Evolutionary conservation across 2,797 vertebrate genomes (phyloP).

Genomic region (Columba guinea): DNA sequence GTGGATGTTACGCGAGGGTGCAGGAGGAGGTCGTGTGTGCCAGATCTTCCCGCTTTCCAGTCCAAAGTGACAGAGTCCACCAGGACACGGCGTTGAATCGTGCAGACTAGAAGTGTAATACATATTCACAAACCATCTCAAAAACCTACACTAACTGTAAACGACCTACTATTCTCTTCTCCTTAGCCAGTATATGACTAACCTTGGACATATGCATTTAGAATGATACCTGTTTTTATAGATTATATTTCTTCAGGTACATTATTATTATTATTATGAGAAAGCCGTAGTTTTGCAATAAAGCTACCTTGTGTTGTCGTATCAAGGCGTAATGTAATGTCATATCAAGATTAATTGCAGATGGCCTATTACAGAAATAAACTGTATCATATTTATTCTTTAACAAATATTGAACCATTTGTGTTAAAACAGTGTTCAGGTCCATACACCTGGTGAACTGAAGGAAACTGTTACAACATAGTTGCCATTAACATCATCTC

Average conservation of each 20-base stretch:
- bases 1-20: neutral
- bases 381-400: neutral
- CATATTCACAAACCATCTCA: neutral
- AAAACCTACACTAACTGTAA: neutral
- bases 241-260: neutral
- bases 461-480: neutral
- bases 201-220: neutral
- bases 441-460: neutral
- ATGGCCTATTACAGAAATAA: neutral
- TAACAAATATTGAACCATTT: neutral
- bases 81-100: neutral
- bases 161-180: neutral
- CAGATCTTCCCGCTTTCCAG: neutral
- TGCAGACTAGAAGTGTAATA: neutral
- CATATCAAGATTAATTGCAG: neutral
- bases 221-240: neutral
- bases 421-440: conserved; percentile 22
- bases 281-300: conserved; percentile 27
- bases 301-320: conserved; percentile 4
- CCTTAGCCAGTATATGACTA: neutral
- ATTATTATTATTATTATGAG: neutral
- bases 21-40: neutral
- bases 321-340: neutral
- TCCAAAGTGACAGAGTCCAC: neutral
- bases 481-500: neutral